phyloP scores from a whole-genome alignment of 2,113 vertebrate genomes.

The Vicugna pacos region DNA sequence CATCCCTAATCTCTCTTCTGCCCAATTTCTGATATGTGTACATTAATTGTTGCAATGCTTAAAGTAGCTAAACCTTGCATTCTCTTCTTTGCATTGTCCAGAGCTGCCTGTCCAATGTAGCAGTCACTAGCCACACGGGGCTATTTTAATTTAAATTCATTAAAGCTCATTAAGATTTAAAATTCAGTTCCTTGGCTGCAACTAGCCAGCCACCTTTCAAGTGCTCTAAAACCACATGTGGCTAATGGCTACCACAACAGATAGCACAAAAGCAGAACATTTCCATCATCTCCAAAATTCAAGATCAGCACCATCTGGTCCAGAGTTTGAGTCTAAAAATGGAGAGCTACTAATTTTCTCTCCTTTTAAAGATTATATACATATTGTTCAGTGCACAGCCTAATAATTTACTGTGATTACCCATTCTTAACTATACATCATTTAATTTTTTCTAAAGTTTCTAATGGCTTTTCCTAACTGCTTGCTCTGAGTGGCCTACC shows the following conservation, averaged over 20 bases:
- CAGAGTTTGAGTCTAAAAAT: background rate
- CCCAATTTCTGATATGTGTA: background rate
- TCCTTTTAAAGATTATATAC: background rate
- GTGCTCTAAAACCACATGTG: background rate
- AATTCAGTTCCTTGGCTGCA: background rate
- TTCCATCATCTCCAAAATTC: background rate
- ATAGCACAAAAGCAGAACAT: background rate
- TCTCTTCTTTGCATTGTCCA: background rate
- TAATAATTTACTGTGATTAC: background rate
- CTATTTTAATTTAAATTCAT: background rate
- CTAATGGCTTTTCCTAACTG: background rate
- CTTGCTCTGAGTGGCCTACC: background rate
- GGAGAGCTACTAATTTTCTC: background rate
- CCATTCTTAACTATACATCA: background rate
- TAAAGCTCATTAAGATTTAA: background rate
- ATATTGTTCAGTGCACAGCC: background rate
- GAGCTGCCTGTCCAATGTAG: background rate
- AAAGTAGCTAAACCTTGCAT: background rate
- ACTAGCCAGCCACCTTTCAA: background rate
- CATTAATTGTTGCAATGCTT: background rate
- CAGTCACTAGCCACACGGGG: background rate
- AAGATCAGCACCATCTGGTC: background rate
- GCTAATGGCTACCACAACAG: background rate
- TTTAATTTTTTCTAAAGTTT: background rate
- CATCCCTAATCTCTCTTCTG: background rate